Percentiles rank a stretch among this genome's conserved stretches.
Conservation (phyloP, 2,888 invertebrate species). For the Dicyrtomina minuta region DNA sequence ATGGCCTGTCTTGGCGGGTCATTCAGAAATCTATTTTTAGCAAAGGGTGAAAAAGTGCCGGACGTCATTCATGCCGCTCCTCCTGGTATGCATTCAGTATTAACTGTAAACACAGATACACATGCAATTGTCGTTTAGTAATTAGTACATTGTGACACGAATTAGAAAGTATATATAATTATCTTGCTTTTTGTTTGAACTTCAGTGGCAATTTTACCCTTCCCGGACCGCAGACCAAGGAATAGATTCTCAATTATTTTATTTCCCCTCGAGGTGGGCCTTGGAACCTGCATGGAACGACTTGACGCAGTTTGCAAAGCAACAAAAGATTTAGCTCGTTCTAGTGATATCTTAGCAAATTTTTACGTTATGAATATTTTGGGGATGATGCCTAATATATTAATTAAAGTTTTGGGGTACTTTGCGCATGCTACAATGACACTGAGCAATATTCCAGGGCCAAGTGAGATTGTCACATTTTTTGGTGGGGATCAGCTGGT, state of each 20-base stretch:
- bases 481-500: conserved; percentile 30
- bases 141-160: too few relatives aligned
- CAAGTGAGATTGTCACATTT: conserved; percentile 27
- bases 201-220: conserved; percentile 46
- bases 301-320: conserved; percentile 30
- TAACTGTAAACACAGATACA: too few relatives aligned
- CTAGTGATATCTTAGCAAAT: conserved; percentile 34
- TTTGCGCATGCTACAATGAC: conserved; percentile 40
- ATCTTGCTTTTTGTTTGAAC: too few relatives aligned
- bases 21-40: conserved; percentile 37
- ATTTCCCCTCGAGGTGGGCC: conserved; percentile 41
- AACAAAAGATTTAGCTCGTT: conserved; percentile 29
- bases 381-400: conserved; percentile 29
- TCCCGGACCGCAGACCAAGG: conserved; percentile 45
- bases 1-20: conserved; percentile 44
- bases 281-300: conserved; percentile 30
- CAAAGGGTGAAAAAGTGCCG: conserved; percentile 28
- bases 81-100: too few relatives aligned
- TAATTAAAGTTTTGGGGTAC: conserved; percentile 25
- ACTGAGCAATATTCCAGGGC: conserved; percentile 36
- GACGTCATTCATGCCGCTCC: conserved; percentile 42
- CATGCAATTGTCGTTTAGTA: too few relatives aligned
- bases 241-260: conserved; percentile 49
- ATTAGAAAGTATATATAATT: too few relatives aligned
- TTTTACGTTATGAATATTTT: conserved; percentile 30